Base-by-base conservation (phyloP, 2,888 invertebrate genomes). In the Plutella xylostella region DNA sequence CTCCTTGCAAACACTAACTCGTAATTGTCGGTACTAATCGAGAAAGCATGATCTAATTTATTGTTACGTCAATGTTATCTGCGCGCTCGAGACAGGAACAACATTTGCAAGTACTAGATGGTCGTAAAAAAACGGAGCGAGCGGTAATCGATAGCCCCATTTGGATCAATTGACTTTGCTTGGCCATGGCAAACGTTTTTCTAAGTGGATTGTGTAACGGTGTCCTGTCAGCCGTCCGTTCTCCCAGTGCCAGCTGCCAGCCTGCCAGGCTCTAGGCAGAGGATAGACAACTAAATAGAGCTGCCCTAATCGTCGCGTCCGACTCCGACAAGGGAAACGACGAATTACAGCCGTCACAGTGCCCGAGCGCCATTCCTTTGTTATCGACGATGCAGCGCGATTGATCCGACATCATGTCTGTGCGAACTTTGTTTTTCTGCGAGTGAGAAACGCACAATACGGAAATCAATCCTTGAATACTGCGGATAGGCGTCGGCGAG, bases 201-300 rank as follows among this genome's bases (percentile, higher is more conserved):
- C 82, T 82, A 82, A 82, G 82, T 74, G 74, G 64, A 65, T 69
- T 71, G 68, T 67, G 76, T 74, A 80, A 82, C 80, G 78, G 82
- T 73, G 73, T 72, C 68, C 74, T 76, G 77, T 72, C 72, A 69
- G 68, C 62, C 72, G 61, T 41, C 45, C 66, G 64, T 72, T 70
- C 75, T 76, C 72, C 61, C 59, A 59, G 59, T 65, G 79, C 76
- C 80, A 79, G 80, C 78, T 82, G 82, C 77, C 82, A 76, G 70
- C 14, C 31, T 38, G 44, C 38, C 44, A 44, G 30, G 39, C 68
- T 75, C 69, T 57, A 61, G 63, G 60, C 55, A 61, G 58, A 61
- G 60, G 77, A 78, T 69, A 69, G 82, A 83, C 82, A 82, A 80
- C 70, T 80, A 83, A 83, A 83, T 83, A 77, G 82, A 75, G 73